Evolutionary conservation across 2,797 vertebrate genomes (phyloP), one percentile per base, ranked within the genome.

Genomic region (Microctenopoma steveboyesi): DNA sequence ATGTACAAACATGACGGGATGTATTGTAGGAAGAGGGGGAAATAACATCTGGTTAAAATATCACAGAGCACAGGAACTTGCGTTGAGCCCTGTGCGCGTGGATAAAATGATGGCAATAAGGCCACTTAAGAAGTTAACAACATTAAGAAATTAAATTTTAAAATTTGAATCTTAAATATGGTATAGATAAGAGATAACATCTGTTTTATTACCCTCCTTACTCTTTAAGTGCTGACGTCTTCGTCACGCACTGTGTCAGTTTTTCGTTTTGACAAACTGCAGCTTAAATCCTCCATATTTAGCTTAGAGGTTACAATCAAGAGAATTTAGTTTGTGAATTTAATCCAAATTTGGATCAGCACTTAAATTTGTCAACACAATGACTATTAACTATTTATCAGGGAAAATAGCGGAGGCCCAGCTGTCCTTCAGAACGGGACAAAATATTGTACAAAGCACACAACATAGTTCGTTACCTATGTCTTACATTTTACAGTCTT

Each of bases 121-220:
- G 92, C 90, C 92, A 93, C 92, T 93, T 93, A 87, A 89, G 89
- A 92, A 93, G 85, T 82, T 85, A 89, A 90, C 88, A 87, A 89
- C 87, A 89, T 74, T 86, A 80, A 83, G 82, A 90, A 90, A 90
- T 88, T 81, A 83, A 84, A 86, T 88, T 88, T 79, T 35, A 84
- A 84, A 79, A 76, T 77, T 80, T 75, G 30, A 85, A 83, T 90
- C 79, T 91, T 89, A 91, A 91, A 91, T 92, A 91, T 68, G 79
- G 87, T 85, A 90, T 76, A 91, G 64, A 86, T 73, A 86, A 81
- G 76, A 8, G 35, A 89, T 76, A 86, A 63, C 53, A 74, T 89
- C 64, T 85, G 76, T 74, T 76, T 66, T 54, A 67, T 81, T 74
- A 74, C 51, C 62, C 64, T 74, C 69, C 77, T 74, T 79, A 67